Percentiles rank a stretch among this genome's conserved stretches.
These are phyloP conservation scores for Thrips palmi DNA, from an alignment of 1,140 invertebrate genomes.

Conservation along the genomic window DNA sequence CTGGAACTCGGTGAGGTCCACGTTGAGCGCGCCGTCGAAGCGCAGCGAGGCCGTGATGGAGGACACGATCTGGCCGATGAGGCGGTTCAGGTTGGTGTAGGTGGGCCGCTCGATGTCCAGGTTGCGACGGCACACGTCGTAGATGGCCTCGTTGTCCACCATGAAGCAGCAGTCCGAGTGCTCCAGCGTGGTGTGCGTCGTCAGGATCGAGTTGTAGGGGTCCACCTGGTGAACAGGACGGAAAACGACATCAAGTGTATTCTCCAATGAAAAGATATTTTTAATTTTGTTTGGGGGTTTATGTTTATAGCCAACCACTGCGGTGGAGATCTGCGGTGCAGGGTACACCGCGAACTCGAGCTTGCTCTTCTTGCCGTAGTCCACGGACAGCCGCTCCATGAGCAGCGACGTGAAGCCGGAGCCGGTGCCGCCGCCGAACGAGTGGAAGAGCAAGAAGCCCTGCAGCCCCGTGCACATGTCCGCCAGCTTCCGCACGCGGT, in stretches of 20 bases:
- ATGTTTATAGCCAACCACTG: neutral
- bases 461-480: slow-evolving; percentile 75
- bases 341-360: slow-evolving; percentile 81
- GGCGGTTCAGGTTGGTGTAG: slow-evolving; percentile 57
- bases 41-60: slow-evolving; percentile 75
- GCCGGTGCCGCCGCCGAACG: slow-evolving; percentile 75
- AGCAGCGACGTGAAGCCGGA: slow-evolving; percentile 73
- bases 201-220: slow-evolving; percentile 74
- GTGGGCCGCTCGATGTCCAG: slow-evolving; percentile 72
- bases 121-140: slow-evolving; percentile 77
- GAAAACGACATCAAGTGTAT: slow-evolving; percentile 49
- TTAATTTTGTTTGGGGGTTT: neutral
- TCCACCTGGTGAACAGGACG: slow-evolving; percentile 63
- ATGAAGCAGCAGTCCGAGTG: slow-evolving; percentile 78
- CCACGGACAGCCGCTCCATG: slow-evolving; percentile 75
- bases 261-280: neutral
- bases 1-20: slow-evolving; percentile 79
- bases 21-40: slow-evolving; percentile 77
- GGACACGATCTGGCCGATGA: slow-evolving; percentile 72
- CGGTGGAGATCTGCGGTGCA: slow-evolving; percentile 43
- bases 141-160: slow-evolving; percentile 82
- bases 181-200: slow-evolving; percentile 59
- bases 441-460: slow-evolving; percentile 79
- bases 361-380: slow-evolving; percentile 80
- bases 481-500: slow-evolving; percentile 57